Evolutionary conservation across 2,888 invertebrate species (phyloP), one percentile per base, ranked within the genome.

Genomic region (Patella caerulea): DNA sequence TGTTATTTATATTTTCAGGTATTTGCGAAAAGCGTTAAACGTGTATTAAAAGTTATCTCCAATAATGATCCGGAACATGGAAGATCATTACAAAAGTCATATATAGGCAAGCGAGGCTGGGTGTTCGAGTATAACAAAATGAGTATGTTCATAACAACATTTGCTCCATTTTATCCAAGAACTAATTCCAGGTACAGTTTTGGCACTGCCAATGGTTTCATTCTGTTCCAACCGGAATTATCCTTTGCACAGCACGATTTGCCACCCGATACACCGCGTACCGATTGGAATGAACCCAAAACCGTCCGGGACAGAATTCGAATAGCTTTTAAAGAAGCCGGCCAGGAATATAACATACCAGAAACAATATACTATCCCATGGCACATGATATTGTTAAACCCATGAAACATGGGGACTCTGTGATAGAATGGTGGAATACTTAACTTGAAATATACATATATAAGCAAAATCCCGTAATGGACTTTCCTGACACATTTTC

Each of bases 71-170:
- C 89, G 5, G 79, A 69, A 0, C 79, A 80, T 2, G 24, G 76
- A 9, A 74, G 81, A 19, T 89, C 88, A 71, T 89, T 89, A 88
- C 78, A 83, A 72, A 85, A 86, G 72, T 82, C 86, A 12, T 85
- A 85, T 72, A 82, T 88, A 19, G 84, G 78, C 12, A 53, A 77
- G 53, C 78, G 81, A 70, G 88, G 86, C 45, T 89, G 88, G 90
- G 89, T 90, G 53, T 90, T 90, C 79, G 82, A 88, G 79, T 89
- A 88, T 78, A 86, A 89, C 81, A 83, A 83, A 55, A 72, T 83
- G 15, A 88, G 88, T 9, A 88, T 88, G 79, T 90, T 90, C 79
- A 83, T 90, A 19, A 90, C 90, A 55, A 88, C 89, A 17, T 90
- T 90, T 80, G 87, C 88, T 2, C 89, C 88, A 7, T 88, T 87